Evolutionary conservation across 1,140 invertebrate genomes (phyloP).

Genomic region (Zelostemma sp.): DNA sequence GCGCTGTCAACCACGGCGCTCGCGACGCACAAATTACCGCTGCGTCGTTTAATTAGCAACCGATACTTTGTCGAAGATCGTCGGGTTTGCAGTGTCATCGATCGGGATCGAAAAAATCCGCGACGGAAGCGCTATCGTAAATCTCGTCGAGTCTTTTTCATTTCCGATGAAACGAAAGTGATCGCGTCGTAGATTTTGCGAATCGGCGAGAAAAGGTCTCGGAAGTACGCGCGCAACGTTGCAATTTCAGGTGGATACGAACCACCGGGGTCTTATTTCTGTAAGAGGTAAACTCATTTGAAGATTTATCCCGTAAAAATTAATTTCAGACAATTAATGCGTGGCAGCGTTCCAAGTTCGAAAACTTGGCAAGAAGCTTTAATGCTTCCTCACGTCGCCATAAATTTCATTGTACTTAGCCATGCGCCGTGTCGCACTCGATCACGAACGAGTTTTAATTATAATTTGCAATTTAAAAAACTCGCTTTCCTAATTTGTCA

Average conservation of each 20-base stretch:
- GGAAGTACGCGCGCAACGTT: too few species aligned
- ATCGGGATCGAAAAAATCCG: too few species aligned
- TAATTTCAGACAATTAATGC: conserved; percentile 55
- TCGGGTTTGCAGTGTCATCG: too few species aligned
- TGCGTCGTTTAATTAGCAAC: conserved; percentile 59
- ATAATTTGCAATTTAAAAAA: conserved; percentile 41
- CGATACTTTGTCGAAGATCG: conserved; percentile 47
- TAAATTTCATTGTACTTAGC: conserved; percentile 58
- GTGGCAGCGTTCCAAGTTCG: conserved; percentile 46
- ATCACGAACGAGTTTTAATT: conserved; percentile 47
- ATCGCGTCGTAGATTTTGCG: too few species aligned
- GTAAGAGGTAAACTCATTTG: conserved; percentile 35
- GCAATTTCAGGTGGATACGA: too few species aligned
- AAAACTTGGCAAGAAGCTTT: conserved; percentile 46
- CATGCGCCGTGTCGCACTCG: conserved; percentile 38
- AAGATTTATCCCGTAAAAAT: conserved; percentile 51
- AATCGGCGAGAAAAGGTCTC: too few species aligned
- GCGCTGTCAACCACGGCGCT: conserved; percentile 46
- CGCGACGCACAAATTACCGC: conserved; percentile 56
- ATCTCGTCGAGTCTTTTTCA: too few species aligned
- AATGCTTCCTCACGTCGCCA: conserved; percentile 47
- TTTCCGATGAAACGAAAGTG: too few species aligned
- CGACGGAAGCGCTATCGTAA: too few species aligned
- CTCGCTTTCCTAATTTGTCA: too few species aligned
- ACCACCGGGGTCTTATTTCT: conserved; percentile 41